Percentiles rank a stretch among this genome's conserved stretches.
phyloP scores from a whole-genome alignment of 53 echinoderm and acorn worm species.

The Crossaster papposus region DNA sequence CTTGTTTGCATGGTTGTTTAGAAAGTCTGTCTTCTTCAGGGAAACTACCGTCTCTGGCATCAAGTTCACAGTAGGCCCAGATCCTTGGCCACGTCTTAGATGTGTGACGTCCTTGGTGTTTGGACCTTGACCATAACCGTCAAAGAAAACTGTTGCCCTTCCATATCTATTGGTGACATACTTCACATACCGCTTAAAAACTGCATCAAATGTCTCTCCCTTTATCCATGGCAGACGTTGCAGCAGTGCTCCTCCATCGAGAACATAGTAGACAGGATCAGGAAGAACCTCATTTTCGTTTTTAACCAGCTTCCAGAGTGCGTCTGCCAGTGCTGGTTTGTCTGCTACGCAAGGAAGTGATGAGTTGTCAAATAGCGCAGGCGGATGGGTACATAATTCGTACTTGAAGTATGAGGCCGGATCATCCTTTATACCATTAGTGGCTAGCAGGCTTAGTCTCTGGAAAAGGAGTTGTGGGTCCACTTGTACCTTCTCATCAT shows the following conservation, averaged over 20 bases:
- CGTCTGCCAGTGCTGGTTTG: slow-evolving; percentile 69
- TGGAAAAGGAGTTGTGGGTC: too few species aligned
- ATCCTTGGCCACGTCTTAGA: slow-evolving; percentile 4
- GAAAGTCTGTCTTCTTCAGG: too few species aligned
- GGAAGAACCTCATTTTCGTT: background rate
- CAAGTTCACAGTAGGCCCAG: slow-evolving; percentile 33
- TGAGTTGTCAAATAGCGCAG: slow-evolving; percentile 50
- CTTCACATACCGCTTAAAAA: slow-evolving; percentile 63
- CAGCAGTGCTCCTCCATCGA: slow-evolving; percentile 78
- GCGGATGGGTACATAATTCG: slow-evolving; percentile 66
- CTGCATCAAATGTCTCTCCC: slow-evolving; percentile 67
- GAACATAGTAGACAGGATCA: slow-evolving; percentile 46
- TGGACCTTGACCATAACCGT: slow-evolving; percentile 47
- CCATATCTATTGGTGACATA: slow-evolving; percentile 54
- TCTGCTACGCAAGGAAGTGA: slow-evolving; percentile 50
- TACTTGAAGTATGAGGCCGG: slow-evolving; percentile 64
- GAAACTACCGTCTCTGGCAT: too few species aligned
- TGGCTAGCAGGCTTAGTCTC: slow-evolving; percentile 18
- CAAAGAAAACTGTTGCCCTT: slow-evolving; percentile 54
- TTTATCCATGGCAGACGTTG: slow-evolving; percentile 38
- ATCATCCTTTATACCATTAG: slow-evolving; percentile 39
- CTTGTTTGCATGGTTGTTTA: too few species aligned
- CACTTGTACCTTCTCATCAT: slow-evolving; percentile 48
- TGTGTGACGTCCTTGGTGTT: slow-evolving; percentile 58
- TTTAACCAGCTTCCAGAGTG: slow-evolving; percentile 75